A percentile compares a stretch with the other conserved stretches of the same genome.
Evolutionary conservation across 2,888 invertebrate genomes (phyloP).

Genomic region (Brachyptera risi): DNA sequence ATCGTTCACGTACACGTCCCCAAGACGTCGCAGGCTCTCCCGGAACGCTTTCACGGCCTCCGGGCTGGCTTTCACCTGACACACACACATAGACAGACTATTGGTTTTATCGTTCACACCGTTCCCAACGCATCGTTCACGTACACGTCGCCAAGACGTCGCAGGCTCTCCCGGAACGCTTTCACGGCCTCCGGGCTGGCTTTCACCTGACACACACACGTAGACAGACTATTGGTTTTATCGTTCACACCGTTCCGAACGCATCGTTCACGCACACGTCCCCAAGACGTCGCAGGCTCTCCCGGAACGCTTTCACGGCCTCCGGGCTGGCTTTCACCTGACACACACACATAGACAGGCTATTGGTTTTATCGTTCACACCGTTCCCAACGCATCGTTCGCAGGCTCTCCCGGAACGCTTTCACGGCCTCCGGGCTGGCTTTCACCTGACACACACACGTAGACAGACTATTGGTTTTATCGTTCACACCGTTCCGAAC

Average conservation of each 20-base stretch:
- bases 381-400: constrained; percentile 99
- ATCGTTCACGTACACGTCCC: constrained; percentile 99
- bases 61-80: constrained; percentile 82
- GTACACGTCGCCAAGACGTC: constrained; percentile 94
- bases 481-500: constrained; percentile 97
- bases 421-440: constrained; percentile 83
- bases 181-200: constrained; percentile 83
- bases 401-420: constrained; percentile 86
- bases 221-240: no score
- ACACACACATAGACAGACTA: no score
- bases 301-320: constrained; percentile 80
- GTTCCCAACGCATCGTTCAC: constrained; percentile 99
- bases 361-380: no score
- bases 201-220: no score
- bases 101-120: no score
- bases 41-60: constrained; percentile 83
- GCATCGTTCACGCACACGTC: constrained; percentile 99
- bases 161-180: constrained; percentile 80
- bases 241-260: no score
- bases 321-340: constrained; percentile 83
- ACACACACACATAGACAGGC: no score
- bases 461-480: no score
- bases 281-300: constrained; percentile 87
- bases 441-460: no score
- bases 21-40: constrained; percentile 85